Evolutionary conservation across 37 sponge, comb jelly and placozoan genomes (phyloP), one percentile per base, ranked within the genome.

Genomic region (Axinella damicornis): DNA sequence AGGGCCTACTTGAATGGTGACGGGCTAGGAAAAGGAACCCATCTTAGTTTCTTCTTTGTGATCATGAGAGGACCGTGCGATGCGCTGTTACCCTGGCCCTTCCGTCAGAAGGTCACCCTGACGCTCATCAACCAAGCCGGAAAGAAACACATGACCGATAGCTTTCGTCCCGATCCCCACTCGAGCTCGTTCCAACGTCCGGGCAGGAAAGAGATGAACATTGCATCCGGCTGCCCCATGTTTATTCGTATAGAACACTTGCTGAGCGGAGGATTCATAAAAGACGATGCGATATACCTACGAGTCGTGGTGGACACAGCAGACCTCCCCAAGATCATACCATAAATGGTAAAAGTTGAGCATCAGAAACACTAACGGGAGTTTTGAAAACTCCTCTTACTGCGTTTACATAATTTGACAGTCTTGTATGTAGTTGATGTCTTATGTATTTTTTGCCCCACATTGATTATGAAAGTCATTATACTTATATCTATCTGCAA

Each of bases 141-240:
- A 24, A 67, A 73, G 62, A 77, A 59, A 35, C 77, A 87, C 60
- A 54, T 77, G 39, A 67, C 63, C 1, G 92, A 91, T 57, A 79
- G 58, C n/a, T 91, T 91, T 33, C 54, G 83, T 16, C 92, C 92
- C 31, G 92, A 91, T 46, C 57, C 88, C 40, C 53, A 76, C 39
- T 78, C 65, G 41, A 83, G 74, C 40, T 89, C 88, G 64, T 92
- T 93, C 60, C 94, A 93, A 61, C 66, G 83, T 21, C 94, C 94
- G 14, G 56, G 69, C 1, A 21, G 84, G 30, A 83, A 74, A 39
- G 93, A 92, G 60, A 92, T 92, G 93, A 92, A 92, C 74, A 83
- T 92, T 36, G 93, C 93, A 20, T 87, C 88, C 6, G 93, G 93
- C 34, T 92, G 93, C 53, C 93, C 93, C 6, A 77, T 72, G 75